phyloP scores from a whole-genome alignment of 2,888 invertebrate species.

The Autographa pulchrina region DNA sequence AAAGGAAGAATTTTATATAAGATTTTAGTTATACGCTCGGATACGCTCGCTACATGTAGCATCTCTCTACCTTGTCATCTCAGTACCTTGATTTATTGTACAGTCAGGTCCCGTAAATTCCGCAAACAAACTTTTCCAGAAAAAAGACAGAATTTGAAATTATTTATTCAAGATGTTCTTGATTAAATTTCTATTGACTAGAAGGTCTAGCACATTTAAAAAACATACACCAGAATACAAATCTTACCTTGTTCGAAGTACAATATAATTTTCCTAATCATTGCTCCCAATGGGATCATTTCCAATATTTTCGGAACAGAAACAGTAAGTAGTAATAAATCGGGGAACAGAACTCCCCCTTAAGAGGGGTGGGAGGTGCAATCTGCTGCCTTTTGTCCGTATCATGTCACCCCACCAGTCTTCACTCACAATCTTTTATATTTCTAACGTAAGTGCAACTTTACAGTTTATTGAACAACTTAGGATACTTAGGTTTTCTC shows the following conservation, averaged over 20 bases:
- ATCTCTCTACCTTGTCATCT: no score
- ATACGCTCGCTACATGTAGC: no score
- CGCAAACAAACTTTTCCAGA: no score
- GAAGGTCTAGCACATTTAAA: background rate
- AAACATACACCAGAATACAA: background rate
- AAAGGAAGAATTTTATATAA: no score
- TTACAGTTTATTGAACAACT: slow-evolving; percentile 39
- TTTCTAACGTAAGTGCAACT: slow-evolving; percentile 56
- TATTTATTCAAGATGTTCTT: no score
- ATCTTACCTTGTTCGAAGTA: background rate
- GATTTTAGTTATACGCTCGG: no score
- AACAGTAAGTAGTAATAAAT: slow-evolving; percentile 35
- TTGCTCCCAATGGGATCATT: slow-evolving; percentile 9
- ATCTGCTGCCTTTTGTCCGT: slow-evolving; percentile 85
- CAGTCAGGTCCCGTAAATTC: no score
- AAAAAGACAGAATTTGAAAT: no score
- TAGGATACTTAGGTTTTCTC: background rate
- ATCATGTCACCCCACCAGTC: slow-evolving; percentile 77
- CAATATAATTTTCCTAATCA: background rate
- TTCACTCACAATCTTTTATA: slow-evolving; percentile 73
- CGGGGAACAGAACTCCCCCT: slow-evolving; percentile 62
- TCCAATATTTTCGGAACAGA: slow-evolving; percentile 17
- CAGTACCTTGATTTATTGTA: no score
- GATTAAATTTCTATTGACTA: no score
- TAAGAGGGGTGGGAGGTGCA: slow-evolving; percentile 80